These are phyloP conservation scores for Ypsolopha sequella DNA, from an alignment of 2,888 invertebrate genomes.

Conservation along the genomic window DNA sequence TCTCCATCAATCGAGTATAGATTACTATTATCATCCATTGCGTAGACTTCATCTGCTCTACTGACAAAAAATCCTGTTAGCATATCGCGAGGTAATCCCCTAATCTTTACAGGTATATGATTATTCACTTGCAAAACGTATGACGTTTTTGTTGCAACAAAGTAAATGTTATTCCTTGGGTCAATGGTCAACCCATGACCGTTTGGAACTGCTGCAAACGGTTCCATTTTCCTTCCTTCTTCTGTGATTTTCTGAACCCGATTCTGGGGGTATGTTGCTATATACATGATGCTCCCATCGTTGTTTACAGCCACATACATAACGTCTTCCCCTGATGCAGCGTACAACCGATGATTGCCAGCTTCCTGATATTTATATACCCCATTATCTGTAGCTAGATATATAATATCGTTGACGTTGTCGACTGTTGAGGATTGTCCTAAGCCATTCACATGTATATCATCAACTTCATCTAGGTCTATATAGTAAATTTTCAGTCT, in stretches of 20 bases:
- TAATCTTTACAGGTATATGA: slow-evolving; percentile 45
- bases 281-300: slow-evolving; percentile 44
- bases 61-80: slow-evolving; percentile 53
- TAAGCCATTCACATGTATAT: slow-evolving; percentile 46
- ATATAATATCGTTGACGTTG: slow-evolving; percentile 58
- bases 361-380: slow-evolving; percentile 56
- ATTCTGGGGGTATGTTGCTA: slow-evolving; percentile 61
- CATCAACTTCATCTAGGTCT: slow-evolving; percentile 35
- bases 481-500: slow-evolving; percentile 34
- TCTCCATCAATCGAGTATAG: slow-evolving; percentile 40
- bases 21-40: slow-evolving; percentile 56
- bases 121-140: slow-evolving; percentile 41
- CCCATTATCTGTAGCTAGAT: slow-evolving; percentile 59
- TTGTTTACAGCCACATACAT: slow-evolving; percentile 50
- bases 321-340: slow-evolving; percentile 53
- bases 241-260: slow-evolving; percentile 47
- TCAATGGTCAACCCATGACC: slow-evolving; percentile 55
- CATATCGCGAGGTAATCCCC: slow-evolving; percentile 43
- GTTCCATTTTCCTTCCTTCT: slow-evolving; percentile 41
- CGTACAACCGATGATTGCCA: slow-evolving; percentile 34
- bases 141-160: slow-evolving; percentile 49
- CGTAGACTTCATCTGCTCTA: slow-evolving; percentile 45
- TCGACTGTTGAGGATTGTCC: slow-evolving; percentile 57
- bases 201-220: slow-evolving; percentile 43
- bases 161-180: slow-evolving; percentile 49